Evolutionary conservation across 2,888 invertebrate genomes (phyloP).

Genomic region (Napeogenes inachia): DNA sequence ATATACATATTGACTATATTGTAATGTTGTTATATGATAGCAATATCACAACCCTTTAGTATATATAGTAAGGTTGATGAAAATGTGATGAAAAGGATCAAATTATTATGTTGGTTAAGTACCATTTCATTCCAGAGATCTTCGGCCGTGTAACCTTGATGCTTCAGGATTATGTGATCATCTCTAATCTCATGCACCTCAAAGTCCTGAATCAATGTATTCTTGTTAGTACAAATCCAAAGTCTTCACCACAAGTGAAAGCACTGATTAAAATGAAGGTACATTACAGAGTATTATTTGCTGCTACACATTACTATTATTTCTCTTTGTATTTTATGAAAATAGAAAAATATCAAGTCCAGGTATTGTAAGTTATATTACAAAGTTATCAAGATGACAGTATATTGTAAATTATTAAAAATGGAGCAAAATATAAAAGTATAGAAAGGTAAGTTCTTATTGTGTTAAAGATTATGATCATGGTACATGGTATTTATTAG

Average conservation of each 20-base stretch:
- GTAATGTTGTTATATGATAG: no score
- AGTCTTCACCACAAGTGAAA: conserved; percentile 25
- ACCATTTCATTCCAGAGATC: conserved; percentile 75
- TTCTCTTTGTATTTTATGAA: background rate
- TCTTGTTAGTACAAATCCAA: conserved; percentile 58
- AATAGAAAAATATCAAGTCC: no score
- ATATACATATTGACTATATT: no score
- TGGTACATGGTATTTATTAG: background rate
- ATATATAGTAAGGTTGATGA: conserved; percentile 31
- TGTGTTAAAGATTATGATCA: background rate
- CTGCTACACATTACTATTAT: conserved; percentile 6
- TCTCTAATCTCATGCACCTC: conserved; percentile 69
- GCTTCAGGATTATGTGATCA: conserved; percentile 50
- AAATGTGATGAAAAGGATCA: conserved; percentile 20
- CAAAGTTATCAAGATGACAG: no score
- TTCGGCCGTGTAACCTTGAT: conserved; percentile 50
- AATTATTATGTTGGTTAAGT: conserved; percentile 48
- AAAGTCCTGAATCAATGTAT: conserved; percentile 70
- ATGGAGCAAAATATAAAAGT: no score
- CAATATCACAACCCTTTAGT: background rate
- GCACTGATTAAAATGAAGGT: conserved; percentile 9
- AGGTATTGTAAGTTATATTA: no score
- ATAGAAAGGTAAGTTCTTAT: background rate
- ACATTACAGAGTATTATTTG: conserved; percentile 9
- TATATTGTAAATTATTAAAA: no score